Conservation (phyloP, 2,888 invertebrate species). For the Phalera bucephala region DNA sequence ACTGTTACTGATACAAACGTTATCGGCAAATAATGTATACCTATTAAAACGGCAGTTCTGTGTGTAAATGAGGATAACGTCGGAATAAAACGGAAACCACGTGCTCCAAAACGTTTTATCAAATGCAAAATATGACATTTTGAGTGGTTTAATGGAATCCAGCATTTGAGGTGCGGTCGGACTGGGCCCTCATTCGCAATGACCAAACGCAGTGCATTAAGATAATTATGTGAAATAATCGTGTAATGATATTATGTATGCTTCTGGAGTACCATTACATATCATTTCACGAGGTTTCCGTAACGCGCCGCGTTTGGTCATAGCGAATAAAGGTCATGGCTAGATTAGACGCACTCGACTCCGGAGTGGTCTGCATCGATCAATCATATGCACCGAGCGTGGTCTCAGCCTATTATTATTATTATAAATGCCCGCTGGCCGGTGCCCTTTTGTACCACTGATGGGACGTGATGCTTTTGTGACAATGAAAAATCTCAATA, state of each 20-base stretch:
- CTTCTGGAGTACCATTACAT: too few species aligned
- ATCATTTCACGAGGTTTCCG: too few species aligned
- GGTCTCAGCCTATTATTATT: conserved; percentile 26
- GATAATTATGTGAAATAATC: too few species aligned
- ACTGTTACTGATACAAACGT: background rate
- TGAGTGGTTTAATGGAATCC: background rate
- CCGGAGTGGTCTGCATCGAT: conserved; percentile 33
- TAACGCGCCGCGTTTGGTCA: too few species aligned
- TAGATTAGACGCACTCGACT: conserved; percentile 8
- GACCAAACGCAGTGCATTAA: too few species aligned
- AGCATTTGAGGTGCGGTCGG: conserved; percentile 13
- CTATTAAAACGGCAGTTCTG: background rate
- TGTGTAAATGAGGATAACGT: conserved; percentile 27
- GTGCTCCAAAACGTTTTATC: conserved; percentile 13
- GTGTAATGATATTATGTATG: too few species aligned
- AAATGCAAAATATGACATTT: too few species aligned
- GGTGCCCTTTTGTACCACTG: conserved; percentile 16
- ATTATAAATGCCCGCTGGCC: conserved; percentile 22
- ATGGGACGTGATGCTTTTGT: conserved; percentile 15
- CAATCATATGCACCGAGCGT: conserved; percentile 41
- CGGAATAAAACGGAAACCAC: conserved; percentile 22
- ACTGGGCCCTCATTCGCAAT: too few species aligned
- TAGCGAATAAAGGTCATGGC: conserved; percentile 4
- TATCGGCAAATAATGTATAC: background rate
- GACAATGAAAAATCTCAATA: conserved; percentile 17